A percentile compares a stretch with the other conserved stretches of the same genome.
Evolutionary conservation across 2,797 vertebrate species (phyloP).

Genomic region (Myotis myotis): DNA sequence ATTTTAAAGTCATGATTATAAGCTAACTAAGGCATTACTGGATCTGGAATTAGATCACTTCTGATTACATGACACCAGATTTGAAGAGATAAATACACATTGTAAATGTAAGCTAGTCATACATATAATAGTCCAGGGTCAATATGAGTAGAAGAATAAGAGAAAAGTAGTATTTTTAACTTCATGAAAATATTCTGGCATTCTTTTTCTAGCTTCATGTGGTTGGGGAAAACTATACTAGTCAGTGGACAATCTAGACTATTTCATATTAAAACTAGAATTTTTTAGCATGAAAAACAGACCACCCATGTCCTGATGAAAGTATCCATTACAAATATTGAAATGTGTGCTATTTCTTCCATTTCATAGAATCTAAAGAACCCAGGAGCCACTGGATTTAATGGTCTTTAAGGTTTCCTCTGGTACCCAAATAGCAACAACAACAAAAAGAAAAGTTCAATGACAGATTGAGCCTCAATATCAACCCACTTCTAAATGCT

Average conservation of each 20-base stretch:
- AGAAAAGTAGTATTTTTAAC: background rate
- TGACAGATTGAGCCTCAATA: background rate
- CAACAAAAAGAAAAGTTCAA: background rate
- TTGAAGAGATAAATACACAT: background rate
- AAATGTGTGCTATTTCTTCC: background rate
- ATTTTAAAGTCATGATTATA: background rate
- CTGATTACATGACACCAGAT: background rate
- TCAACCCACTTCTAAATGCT: background rate
- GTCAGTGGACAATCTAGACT: background rate
- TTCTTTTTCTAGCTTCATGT: background rate
- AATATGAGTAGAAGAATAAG: background rate
- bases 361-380: background rate
- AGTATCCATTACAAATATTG: background rate
- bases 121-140: background rate
- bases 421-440: background rate
- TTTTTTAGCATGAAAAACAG: background rate
- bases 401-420: background rate
- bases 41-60: background rate
- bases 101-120: background rate
- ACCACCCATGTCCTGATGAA: background rate
- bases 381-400: background rate
- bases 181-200: background rate
- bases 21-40: background rate
- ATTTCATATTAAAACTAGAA: background rate
- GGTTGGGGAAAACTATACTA: background rate